Conservation (phyloP, 2,888 invertebrate species). For the Furcula furcula region DNA sequence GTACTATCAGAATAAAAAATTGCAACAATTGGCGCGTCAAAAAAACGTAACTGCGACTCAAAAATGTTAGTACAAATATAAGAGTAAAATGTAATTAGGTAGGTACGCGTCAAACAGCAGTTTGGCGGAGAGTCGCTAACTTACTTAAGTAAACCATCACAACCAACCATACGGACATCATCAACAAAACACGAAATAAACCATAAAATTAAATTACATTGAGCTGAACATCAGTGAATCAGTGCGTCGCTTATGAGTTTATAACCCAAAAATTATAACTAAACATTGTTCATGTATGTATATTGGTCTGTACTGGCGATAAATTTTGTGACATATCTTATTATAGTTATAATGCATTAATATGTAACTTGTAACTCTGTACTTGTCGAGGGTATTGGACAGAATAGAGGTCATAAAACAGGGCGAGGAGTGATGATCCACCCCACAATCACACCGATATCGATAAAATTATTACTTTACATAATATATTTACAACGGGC, state of each 20-base stretch:
- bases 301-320: conserved; percentile 72
- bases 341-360: conserved; percentile 60
- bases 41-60: conserved; percentile 36
- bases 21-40: conserved; percentile 32
- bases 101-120: conserved; percentile 56
- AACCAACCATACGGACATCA: conserved; percentile 80
- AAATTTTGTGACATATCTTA: conserved; percentile 75
- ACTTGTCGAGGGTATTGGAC: conserved; percentile 73
- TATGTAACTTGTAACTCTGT: conserved; percentile 71
- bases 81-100: conserved; percentile 47
- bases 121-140: conserved; percentile 72
- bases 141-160: conserved; percentile 82
- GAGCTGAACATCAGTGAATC: conserved; percentile 62
- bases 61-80: conserved; percentile 60
- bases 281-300: conserved; percentile 57
- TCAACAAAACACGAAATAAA: conserved; percentile 67
- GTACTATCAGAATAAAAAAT: conserved; percentile 50
- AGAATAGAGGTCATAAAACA: conserved; percentile 64
- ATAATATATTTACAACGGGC: conserved; percentile 76
- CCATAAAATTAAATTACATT: conserved; percentile 59
- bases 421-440: conserved; percentile 37
- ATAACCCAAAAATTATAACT: conserved; percentile 65
- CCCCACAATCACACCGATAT: conserved; percentile 57
- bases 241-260: conserved; percentile 65
- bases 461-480: conserved; percentile 77